Evolutionary conservation across 2,888 invertebrate genomes (phyloP), one percentile per base, ranked within the genome.

Genomic region (Sarcophaga subvicina): DNA sequence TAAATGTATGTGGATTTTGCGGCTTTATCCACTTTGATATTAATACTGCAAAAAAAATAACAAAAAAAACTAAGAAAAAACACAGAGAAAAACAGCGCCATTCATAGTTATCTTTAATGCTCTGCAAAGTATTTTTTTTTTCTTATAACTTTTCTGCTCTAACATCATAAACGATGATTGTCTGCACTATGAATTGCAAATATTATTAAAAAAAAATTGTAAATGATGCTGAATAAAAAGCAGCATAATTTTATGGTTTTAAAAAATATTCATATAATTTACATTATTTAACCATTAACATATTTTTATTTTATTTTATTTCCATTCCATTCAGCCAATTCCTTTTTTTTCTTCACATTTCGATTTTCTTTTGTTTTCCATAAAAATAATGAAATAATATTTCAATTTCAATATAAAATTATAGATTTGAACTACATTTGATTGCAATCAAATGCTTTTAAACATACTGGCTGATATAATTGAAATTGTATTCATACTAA

Each of bases 241-340:
- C 54, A 37, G 37, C 82, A 84, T 87, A 87, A 87, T 87, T 84
- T 84, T 87, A 87, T 87, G 84, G 75, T 76, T 86, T 82, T 54
- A 64, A 20, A 72, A 87, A 84, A 87, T 37, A 37, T 82, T 87
- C 84, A 84, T 82, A 67, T 84, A 87, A 87, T 87, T 87, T 87
- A 81, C 84, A 87, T 87, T 84, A 84, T 79, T 82, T 81, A 79
- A 67, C 87, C 71, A 87, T 87, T 87, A 87, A 85, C 80, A 80
- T 85, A 85, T 75, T 70, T 17, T 37, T 22, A 22, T 59, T 59
- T 27, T 47, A 10, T 63, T 62, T 37, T 69, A 37, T 37, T 37
- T 37, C 8, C 37, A 37, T 37, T 37, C 37, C 8, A 37, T 37
- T 37, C 37, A 37, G 8, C 8, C 37, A 54, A 37, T 37, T 6